A percentile compares a stretch with the other conserved stretches of the same genome.
Conservation (phyloP, 2,113 vertebrate genomes). For the Sardina pilchardus region DNA sequence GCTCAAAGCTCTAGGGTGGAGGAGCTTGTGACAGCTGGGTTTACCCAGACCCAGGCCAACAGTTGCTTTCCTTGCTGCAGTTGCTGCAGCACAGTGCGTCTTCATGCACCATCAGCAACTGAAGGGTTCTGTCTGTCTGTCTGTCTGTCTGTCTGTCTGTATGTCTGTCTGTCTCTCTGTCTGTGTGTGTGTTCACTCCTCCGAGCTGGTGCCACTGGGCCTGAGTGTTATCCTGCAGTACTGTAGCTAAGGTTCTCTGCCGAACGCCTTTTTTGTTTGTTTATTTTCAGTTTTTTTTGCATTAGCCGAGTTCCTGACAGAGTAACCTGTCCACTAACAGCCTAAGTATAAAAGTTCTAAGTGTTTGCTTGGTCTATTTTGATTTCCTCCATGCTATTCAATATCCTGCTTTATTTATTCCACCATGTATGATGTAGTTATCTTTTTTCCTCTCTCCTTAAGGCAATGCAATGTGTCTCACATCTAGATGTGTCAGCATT, state of each 20-base stretch:
- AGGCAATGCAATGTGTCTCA: slow-evolving; percentile 57
- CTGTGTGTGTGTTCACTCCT: background rate
- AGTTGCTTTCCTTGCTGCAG: background rate
- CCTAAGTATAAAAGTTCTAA: background rate
- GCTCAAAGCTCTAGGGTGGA: background rate
- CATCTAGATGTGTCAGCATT: slow-evolving; percentile 58
- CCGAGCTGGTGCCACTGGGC: slow-evolving; percentile 12
- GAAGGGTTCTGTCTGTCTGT: background rate
- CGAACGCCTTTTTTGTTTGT: background rate
- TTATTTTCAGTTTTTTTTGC: background rate
- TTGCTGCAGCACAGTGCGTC: background rate
- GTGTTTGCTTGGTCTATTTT: background rate
- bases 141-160: background rate
- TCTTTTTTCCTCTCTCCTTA: slow-evolving; percentile 36
- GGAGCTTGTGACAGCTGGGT: background rate
- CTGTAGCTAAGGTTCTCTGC: background rate
- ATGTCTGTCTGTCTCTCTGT: background rate
- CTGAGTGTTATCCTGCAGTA: slow-evolving; percentile 5
- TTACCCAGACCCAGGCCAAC: background rate
- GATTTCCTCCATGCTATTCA: background rate
- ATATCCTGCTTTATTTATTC: slow-evolving; percentile 13
- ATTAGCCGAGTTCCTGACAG: background rate
- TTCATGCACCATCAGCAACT: background rate
- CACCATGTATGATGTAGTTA: slow-evolving; percentile 9
- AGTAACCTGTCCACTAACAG: slow-evolving; percentile 5